phyloP scores from a whole-genome alignment of 1,140 invertebrate genomes.

The Cotesia typhae region DNA sequence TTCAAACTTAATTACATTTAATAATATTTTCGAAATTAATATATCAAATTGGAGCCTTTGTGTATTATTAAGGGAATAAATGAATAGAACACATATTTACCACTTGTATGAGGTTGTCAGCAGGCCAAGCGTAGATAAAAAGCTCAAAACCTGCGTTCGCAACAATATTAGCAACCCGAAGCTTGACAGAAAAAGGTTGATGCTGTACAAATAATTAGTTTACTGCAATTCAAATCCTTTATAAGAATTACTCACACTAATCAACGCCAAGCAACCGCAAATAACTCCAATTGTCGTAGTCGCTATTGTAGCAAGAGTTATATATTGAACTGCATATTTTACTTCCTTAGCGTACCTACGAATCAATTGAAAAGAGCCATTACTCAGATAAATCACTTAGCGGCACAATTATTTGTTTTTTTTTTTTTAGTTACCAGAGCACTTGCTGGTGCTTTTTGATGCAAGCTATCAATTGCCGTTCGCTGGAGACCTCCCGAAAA shows the following conservation, averaged over 20 bases:
- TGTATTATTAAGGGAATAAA: background rate
- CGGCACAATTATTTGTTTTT: constrained; percentile 17
- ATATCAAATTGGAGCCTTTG: background rate
- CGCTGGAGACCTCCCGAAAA: constrained; percentile 24
- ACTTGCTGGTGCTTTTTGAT: constrained; percentile 38
- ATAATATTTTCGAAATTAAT: constrained; percentile 16
- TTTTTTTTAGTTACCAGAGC: constrained; percentile 31
- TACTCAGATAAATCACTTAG: background rate
- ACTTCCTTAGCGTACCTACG: constrained; percentile 40
- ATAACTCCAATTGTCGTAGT: constrained; percentile 39
- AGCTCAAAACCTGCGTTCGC: constrained; percentile 39
- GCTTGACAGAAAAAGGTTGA: constrained; percentile 38
- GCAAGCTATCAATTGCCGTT: constrained; percentile 24
- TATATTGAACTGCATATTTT: constrained; percentile 27
- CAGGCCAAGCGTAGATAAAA: constrained; percentile 47
- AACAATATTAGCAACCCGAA: constrained; percentile 38
- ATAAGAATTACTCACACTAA: constrained; percentile 38
- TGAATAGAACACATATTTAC: constrained; percentile 32
- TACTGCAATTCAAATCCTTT: no score
- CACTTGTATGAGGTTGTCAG: constrained; percentile 43
- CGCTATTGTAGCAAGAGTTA: constrained; percentile 37
- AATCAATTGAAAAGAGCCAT: background rate
- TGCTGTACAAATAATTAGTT: constrained; percentile 28
- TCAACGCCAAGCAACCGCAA: constrained; percentile 38
- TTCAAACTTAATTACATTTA: background rate